Percentiles rank a stretch among this genome's conserved stretches.
Conservation (phyloP, 2,888 invertebrate species). For the Magallana nippona region DNA sequence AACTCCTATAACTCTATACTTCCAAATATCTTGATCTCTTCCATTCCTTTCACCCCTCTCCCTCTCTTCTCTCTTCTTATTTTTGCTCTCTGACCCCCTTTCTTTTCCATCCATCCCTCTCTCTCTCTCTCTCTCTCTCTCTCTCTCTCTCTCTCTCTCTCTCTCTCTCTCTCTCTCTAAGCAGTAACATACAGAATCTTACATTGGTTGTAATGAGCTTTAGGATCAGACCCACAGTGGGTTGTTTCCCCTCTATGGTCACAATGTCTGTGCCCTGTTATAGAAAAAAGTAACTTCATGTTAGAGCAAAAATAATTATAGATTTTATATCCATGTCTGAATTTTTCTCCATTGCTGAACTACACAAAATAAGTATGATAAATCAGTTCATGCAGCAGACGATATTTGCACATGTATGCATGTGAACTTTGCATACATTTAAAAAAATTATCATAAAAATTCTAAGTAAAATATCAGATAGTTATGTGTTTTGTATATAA, state of each 20-base stretch:
- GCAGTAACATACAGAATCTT: conserved; percentile 46
- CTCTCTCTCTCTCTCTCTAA: neutral
- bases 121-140: neutral
- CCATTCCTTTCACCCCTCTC: neutral
- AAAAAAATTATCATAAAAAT: too few relatives aligned
- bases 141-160: neutral
- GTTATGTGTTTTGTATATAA: too few relatives aligned
- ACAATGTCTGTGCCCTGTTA: conserved; percentile 69
- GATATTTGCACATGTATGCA: too few relatives aligned
- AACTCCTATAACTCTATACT: neutral
- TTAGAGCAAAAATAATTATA: too few relatives aligned
- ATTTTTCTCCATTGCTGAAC: too few relatives aligned
- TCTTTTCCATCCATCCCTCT: neutral
- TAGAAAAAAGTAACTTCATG: too few relatives aligned
- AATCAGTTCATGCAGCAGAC: too few relatives aligned
- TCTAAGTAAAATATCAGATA: neutral
- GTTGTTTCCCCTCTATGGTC: conserved; percentile 63
- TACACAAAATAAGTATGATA: too few relatives aligned
- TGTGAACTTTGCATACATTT: too few relatives aligned
- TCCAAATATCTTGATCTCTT: neutral
- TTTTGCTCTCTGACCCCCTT: neutral
- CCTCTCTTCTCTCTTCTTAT: neutral
- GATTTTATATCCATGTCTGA: too few relatives aligned
- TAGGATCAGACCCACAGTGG: conserved; percentile 73
- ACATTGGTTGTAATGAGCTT: conserved; percentile 73